phyloP scores from a whole-genome alignment of 2,888 invertebrate species.

The Pterostichus niger region DNA sequence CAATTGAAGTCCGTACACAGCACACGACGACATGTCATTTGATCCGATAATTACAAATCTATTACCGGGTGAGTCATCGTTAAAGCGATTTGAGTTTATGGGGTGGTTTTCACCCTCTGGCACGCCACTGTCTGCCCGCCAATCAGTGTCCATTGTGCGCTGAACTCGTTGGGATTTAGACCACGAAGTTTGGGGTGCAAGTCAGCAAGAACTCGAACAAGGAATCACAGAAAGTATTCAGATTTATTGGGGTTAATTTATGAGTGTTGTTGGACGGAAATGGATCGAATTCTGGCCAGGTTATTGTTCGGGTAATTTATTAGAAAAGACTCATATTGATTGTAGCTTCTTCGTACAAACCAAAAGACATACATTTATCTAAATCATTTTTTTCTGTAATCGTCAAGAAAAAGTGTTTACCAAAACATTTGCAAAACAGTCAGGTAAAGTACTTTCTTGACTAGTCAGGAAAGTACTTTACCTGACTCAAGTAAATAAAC shows the following conservation, averaged over 20 bases:
- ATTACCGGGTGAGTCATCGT: constrained; percentile 24
- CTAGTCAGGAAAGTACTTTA: no score
- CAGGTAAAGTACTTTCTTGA: no score
- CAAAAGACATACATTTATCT: no score
- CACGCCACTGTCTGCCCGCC: constrained; percentile 2
- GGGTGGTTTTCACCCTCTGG: background rate
- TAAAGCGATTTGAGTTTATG: constrained; percentile 3
- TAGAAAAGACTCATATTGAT: no score
- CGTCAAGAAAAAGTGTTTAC: no score
- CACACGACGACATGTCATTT: constrained; percentile 21
- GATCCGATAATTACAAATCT: constrained; percentile 61
- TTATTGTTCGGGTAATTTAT: background rate
- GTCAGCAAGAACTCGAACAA: background rate
- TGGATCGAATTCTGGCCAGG: background rate
- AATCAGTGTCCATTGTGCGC: constrained; percentile 18
- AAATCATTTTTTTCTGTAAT: no score
- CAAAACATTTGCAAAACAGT: no score
- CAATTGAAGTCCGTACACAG: constrained; percentile 27
- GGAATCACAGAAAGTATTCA: no score
- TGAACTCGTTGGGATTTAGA: background rate
- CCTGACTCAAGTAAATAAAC: no score
- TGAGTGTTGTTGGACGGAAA: constrained; percentile 1
- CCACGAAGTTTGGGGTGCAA: background rate
- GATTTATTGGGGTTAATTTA: background rate
- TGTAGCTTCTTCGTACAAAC: no score